These are phyloP conservation scores for Penaeus japonicus DNA, from an alignment of 1,140 invertebrate genomes.

Conservation along the genomic window DNA sequence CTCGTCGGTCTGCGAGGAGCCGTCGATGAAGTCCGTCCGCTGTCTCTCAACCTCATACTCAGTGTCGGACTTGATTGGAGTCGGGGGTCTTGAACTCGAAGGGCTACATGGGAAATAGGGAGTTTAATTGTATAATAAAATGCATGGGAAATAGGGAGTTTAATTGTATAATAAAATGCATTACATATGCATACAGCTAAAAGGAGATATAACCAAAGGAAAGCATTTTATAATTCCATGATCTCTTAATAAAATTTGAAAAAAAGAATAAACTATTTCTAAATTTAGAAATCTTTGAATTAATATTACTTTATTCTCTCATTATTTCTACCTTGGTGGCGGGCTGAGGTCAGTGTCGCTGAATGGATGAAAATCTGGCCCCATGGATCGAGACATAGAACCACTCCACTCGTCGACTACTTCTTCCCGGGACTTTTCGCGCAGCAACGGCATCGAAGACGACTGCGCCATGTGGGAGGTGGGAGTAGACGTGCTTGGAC, in stretches of 20 bases:
- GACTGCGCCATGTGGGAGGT: constrained; percentile 54
- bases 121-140: too few species aligned
- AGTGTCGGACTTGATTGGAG: constrained; percentile 91
- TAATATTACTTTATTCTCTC: too few species aligned
- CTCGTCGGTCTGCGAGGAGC: constrained; percentile 64
- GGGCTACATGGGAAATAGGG: constrained; percentile 65
- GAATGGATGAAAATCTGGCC: constrained; percentile 85
- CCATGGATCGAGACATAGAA: constrained; percentile 58
- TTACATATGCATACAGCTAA: constrained; percentile 30
- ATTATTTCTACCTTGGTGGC: constrained; percentile 70
- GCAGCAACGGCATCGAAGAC: constrained; percentile 56
- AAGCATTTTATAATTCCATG: constrained; percentile 41
- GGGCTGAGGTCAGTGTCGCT: constrained; percentile 87
- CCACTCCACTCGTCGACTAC: constrained; percentile 60
- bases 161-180: neutral
- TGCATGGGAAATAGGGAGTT: neutral
- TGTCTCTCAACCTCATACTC: constrained; percentile 79
- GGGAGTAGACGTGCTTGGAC: constrained; percentile 39
- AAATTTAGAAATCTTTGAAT: constrained; percentile 47
- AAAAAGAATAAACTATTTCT: too few species aligned
- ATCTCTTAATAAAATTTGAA: too few species aligned
- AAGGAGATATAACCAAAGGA: constrained; percentile 61
- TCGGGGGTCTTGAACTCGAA: constrained; percentile 74
- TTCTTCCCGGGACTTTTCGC: constrained; percentile 38
- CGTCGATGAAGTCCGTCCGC: constrained; percentile 62